phyloP scores from a whole-genome alignment of 2,888 invertebrate species.

The Clusia tigrina region DNA sequence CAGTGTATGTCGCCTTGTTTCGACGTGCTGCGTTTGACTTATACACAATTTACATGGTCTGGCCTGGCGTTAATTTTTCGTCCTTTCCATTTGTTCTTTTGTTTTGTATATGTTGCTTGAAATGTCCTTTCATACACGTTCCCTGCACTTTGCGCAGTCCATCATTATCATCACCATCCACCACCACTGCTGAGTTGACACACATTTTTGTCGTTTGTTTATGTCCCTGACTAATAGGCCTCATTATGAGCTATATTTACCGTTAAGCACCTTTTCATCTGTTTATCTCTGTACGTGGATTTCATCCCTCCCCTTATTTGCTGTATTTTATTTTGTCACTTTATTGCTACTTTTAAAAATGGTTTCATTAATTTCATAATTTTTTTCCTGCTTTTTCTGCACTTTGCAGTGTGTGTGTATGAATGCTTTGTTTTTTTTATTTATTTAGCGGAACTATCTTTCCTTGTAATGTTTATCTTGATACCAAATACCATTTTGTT shows the following conservation, averaged over 20 bases:
- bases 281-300: not conserved
- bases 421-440: not conserved
- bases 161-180: no score
- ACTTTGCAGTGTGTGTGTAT: no score
- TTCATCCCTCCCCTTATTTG: not conserved
- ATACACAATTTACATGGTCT: conserved; percentile 1
- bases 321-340: not conserved
- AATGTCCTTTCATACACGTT: not conserved
- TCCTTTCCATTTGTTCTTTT: not conserved
- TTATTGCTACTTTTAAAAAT: not conserved
- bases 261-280: conserved; percentile 11
- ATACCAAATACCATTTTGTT: conserved; percentile 1
- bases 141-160: no score
- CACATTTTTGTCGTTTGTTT: conserved; percentile 1
- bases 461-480: not conserved
- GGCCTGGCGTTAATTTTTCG: not conserved
- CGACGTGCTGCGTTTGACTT: not conserved
- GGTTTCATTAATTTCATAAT: conserved; percentile 9
- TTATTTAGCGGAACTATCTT: conserved; percentile 4
- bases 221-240: conserved; percentile 6
- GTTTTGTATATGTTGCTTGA: not conserved
- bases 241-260: conserved; percentile 10
- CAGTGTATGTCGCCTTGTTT: not conserved
- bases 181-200: not conserved
- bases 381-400: not conserved